Base-by-base conservation (phyloP, 2,113 vertebrate species). In the Polypterus senegalus region DNA sequence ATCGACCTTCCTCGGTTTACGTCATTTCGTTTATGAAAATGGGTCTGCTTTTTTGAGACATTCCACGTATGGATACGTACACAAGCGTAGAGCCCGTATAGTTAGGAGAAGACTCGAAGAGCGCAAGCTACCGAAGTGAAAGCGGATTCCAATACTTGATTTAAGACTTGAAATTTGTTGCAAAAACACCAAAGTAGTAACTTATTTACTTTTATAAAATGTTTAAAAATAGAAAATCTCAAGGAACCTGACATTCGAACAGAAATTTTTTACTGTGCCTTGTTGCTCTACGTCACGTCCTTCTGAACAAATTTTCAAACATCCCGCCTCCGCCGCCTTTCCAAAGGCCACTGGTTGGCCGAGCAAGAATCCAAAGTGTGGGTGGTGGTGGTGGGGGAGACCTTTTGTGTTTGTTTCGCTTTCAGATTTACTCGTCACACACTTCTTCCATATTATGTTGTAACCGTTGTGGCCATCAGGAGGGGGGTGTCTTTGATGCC, bases 291-390 rank as follows among this genome's bases (percentile, higher is more conserved):
- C 57, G 27, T n/a, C 57, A 43, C 52, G 60, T 55, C 5, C 5
- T 53, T 58, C 65, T 54, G 60, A 63, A 47, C 54, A 62, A 56
- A 58, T 48, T 61, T 51, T 64, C 61, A 70, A 63, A 54, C 57
- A 53, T 63, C 27, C 54, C 66, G 62, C 57, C 55, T 69, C 11
- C 48, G 9, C 10, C 49, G 48, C 58, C 58, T 52, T 54, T 67
- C 56, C 43, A 48, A 60, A 64, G 70, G 87, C 85, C 84, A 84
- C 83, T 83, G 84, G 85, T 77, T 89, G 86, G 86, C 83, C 83
- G 72, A 67, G 73, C 72, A 74, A 60, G 61, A 60, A 68, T 70
- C 9, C 45, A 65, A 55, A 48, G 60, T 61, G 66, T 61, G 66
- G 27, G 27, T 1, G 27, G 27, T 1, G 27, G 27, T 65, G 27